Evolutionary conservation across 2,888 invertebrate genomes (phyloP).

Genomic region (Zelleria hepariella): DNA sequence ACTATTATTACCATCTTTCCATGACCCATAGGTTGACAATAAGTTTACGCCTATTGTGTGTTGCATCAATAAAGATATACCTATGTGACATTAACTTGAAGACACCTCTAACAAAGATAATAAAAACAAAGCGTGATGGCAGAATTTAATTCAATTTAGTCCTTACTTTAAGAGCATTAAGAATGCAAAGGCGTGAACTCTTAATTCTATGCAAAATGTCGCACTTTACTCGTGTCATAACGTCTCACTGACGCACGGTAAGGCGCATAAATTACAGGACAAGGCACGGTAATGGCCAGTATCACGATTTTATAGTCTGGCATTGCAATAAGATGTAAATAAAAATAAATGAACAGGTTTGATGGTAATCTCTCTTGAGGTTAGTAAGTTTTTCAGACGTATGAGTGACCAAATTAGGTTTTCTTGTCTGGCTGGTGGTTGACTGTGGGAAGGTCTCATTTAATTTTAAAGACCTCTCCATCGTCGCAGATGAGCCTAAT

Average conservation of each 20-base stretch:
- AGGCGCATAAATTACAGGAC: not conserved
- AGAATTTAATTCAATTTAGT: not conserved
- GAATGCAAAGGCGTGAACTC: not conserved
- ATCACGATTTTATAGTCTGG: not conserved
- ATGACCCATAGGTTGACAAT: not conserved
- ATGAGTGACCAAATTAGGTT: no score
- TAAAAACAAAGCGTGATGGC: not conserved
- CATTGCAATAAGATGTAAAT: not conserved
- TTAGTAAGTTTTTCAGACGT: not conserved
- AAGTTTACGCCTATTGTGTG: not conserved
- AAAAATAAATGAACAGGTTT: not conserved
- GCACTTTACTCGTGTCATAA: not conserved
- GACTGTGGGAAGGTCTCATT: not conserved
- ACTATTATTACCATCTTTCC: not conserved
- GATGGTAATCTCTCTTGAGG: not conserved
- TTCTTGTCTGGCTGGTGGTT: not conserved
- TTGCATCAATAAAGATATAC: not conserved
- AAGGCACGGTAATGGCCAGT: not conserved
- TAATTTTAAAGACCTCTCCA: no score
- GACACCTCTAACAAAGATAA: no score
- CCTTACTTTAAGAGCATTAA: not conserved
- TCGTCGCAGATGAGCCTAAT: no score
- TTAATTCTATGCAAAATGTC: not conserved
- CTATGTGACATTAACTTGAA: not conserved
- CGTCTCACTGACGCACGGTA: not conserved